Conservation (phyloP, 2,113 vertebrate species). For the Myiozetetes cayanensis region DNA sequence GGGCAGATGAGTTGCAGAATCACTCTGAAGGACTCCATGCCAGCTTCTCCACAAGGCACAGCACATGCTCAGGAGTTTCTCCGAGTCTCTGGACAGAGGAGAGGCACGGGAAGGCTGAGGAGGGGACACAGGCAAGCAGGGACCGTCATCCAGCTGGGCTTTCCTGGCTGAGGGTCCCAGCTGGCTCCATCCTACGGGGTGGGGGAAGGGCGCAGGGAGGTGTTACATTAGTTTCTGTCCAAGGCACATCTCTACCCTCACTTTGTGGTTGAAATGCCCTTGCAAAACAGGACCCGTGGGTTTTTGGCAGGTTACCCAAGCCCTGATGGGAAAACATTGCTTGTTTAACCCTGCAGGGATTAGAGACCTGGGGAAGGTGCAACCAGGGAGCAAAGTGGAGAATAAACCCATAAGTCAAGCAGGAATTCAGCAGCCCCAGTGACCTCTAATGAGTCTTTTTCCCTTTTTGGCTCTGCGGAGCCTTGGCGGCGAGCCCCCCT, state of each 20-base stretch:
- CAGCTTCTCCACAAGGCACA: neutral
- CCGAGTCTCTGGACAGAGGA: rapidly evolving
- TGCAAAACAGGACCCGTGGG: rapidly evolving
- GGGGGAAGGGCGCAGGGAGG: neutral
- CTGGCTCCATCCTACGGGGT: rapidly evolving
- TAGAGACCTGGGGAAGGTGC: neutral
- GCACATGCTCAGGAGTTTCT: neutral
- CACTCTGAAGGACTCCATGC: neutral
- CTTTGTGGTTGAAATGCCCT: neutral
- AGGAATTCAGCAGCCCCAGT: neutral
- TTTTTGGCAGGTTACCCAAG: neutral
- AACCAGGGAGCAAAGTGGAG: neutral
- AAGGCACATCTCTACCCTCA: neutral
- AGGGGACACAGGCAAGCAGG: neutral
- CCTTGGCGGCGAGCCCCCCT: neutral
- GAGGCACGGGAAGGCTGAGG: neutral
- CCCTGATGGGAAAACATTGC: neutral
- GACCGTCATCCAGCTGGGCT: rapidly evolving
- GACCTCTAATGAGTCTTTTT: neutral
- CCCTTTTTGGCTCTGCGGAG: rapidly evolving
- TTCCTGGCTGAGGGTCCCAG: neutral
- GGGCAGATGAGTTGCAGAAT: neutral
- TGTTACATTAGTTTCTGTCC: neutral
- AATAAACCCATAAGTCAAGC: rapidly evolving
- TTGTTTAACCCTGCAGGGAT: neutral